Base-by-base conservation (phyloP, 2,797 vertebrate species). In the Schizothorax lantsangensis region DNA sequence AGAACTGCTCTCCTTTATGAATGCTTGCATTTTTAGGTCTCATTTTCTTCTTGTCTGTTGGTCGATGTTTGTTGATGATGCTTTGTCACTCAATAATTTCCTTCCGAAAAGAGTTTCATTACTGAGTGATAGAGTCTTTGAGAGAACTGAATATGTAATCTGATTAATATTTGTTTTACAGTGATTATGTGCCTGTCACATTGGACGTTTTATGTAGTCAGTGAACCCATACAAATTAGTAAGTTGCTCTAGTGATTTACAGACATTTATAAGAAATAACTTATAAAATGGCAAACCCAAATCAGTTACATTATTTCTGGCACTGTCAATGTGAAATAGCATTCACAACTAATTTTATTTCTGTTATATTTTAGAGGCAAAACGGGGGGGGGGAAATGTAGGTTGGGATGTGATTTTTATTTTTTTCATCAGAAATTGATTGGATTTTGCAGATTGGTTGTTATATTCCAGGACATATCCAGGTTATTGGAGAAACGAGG, bases 191-290 rank as follows among this genome's bases (percentile, higher is more conserved):
- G 21, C 14, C 21, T 64, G 72, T 64, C 43, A 66, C 43, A 49
- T 4, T 6, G 0, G 26, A 33, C 21, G 21, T 73, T 62, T 57
- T 47, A 33, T 74, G 10, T 62, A 40, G 54, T 36, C 72, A 84
- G 43, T 38, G 5, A 84, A 5, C 43, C 33, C 21, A 49, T 38
- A 77, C 62, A 77, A 66, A 66, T 77, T 12, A 66, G 33, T n/a
- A 49, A 84, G 5, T 47, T 12, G 83, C 73, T 38, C 36, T 23
- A 19, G 72, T 66, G 57, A 66, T 84, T 49, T 38, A 38, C 12
- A 49, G 26, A 23, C 57, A 84, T 83, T 59, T 59, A 45, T 66
- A 62, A 75, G n/a, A 75, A 45, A 82, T 43, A 57, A 75, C 73
- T 75, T 52, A 36, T 77, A 54, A 54, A 77, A 52, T 7, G 47